These are phyloP conservation scores for Drosophila aff. DNA, from an alignment of 1,140 invertebrate species.

Conservation along the genomic window DNA sequence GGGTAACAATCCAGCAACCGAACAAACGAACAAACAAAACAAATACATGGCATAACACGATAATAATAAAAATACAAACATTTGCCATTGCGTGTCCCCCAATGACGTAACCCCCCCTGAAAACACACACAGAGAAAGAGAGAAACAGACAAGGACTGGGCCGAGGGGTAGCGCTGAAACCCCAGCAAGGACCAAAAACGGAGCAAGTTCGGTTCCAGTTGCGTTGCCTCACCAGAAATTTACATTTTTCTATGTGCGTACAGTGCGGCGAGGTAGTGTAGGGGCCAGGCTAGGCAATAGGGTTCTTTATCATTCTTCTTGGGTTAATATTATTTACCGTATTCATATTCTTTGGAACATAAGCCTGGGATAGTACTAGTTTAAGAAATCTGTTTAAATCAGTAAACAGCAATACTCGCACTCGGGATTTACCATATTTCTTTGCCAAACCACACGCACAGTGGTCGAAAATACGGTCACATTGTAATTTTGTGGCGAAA, in stretches of 20 bases:
- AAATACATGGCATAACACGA: slow-evolving; percentile 45
- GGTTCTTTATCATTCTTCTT: background rate
- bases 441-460: rapidly evolving
- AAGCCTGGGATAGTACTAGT: background rate
- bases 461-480: background rate
- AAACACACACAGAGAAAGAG: slow-evolving; percentile 22
- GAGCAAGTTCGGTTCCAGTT: slow-evolving; percentile 20
- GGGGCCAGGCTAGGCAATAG: background rate
- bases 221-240: slow-evolving; percentile 26
- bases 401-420: too few species aligned
- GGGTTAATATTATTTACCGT: background rate
- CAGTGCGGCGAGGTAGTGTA: slow-evolving; percentile 16
- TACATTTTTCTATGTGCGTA: slow-evolving; percentile 33
- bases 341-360: background rate
- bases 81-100: slow-evolving; percentile 73
- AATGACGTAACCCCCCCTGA: slow-evolving; percentile 66
- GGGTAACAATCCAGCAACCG: slow-evolving; percentile 46
- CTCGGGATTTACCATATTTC: background rate
- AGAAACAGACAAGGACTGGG: background rate
- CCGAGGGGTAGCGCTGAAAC: slow-evolving; percentile 7
- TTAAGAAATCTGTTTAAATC: too few species aligned
- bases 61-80: slow-evolving; percentile 71
- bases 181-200: slow-evolving; percentile 21
- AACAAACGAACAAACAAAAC: slow-evolving; percentile 50
- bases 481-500: background rate